phyloP scores from a whole-genome alignment of 2,113 vertebrate species.

The Colossoma macropomum region DNA sequence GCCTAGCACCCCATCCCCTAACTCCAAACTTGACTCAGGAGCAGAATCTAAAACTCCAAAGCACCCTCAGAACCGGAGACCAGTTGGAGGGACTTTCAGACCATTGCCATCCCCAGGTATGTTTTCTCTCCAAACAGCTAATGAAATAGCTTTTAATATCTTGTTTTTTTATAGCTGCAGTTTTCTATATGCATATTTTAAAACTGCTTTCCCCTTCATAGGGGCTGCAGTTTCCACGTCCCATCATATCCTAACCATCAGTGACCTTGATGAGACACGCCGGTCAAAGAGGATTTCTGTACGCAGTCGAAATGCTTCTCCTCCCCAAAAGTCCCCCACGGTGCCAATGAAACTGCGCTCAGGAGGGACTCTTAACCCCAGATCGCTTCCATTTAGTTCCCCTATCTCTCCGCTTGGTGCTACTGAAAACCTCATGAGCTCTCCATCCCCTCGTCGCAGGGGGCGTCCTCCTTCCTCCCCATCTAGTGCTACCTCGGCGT shows the following conservation, averaged over 20 bases:
- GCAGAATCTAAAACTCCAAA: constrained; percentile 80
- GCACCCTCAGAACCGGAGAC: constrained; percentile 82
- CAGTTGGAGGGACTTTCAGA: constrained; percentile 84
- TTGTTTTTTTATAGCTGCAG: background rate
- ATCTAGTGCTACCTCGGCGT: constrained; percentile 73
- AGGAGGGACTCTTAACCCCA: constrained; percentile 60
- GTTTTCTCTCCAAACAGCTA: background rate
- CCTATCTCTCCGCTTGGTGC: constrained; percentile 63
- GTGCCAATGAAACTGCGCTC: constrained; percentile 75
- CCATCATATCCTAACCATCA: constrained; percentile 85
- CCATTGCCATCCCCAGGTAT: constrained; percentile 89
- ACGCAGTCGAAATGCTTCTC: constrained; percentile 76
- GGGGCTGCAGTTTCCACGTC: constrained; percentile 77
- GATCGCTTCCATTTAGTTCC: constrained; percentile 67
- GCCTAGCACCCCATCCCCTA: constrained; percentile 67
- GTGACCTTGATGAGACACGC: constrained; percentile 83
- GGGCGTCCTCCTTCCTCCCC: constrained; percentile 70
- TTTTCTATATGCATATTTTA: no score
- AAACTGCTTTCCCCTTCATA: constrained; percentile 51
- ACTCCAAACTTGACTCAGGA: constrained; percentile 75
- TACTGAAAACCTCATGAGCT: constrained; percentile 49
- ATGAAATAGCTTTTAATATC: background rate
- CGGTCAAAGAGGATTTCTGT: constrained; percentile 79
- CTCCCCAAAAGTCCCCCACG: constrained; percentile 67
- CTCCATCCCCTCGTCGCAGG: constrained; percentile 69